Evolutionary conservation across 2,113 vertebrate species (phyloP).

Genomic region (Dasypus novemcinctus): DNA sequence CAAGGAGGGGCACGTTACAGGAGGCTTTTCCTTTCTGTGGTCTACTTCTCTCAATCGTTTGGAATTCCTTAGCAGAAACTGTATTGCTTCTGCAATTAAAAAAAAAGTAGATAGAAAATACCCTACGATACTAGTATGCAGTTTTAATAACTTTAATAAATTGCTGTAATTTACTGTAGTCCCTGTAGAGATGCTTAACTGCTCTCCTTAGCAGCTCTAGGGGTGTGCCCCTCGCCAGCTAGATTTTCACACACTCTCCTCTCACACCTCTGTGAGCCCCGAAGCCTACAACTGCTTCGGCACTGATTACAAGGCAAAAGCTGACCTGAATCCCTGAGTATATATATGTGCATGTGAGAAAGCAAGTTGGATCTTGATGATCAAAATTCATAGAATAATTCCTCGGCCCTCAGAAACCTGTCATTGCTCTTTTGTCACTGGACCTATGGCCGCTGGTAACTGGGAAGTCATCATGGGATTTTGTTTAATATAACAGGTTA

Average conservation of each 20-base stretch:
- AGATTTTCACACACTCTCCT: too few relatives aligned
- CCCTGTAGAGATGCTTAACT: rapidly evolving
- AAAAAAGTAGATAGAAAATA: not conserved
- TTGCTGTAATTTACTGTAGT: not conserved
- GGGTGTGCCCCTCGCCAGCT: not conserved
- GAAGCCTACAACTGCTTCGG: not conserved
- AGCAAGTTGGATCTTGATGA: not conserved
- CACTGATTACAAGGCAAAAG: not conserved
- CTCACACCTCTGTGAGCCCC: not conserved
- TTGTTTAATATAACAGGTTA: not conserved
- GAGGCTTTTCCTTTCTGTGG: not conserved
- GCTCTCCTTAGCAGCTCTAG: not conserved
- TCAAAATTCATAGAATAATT: not conserved
- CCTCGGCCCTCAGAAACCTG: not conserved
- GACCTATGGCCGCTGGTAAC: not conserved
- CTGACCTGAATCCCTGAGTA: not conserved
- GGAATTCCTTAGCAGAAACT: not conserved
- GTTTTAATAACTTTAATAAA: not conserved
- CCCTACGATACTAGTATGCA: rapidly evolving
- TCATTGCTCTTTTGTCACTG: slow-evolving; percentile 37
- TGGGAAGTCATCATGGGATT: not conserved
- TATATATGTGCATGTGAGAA: not conserved
- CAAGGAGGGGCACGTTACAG: rapidly evolving
- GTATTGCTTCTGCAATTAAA: not conserved
- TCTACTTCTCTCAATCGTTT: not conserved